A percentile compares a stretch with the other conserved stretches of the same genome.
phyloP scores from a whole-genome alignment of 30 jellyfish, hydroid and myxozoan genomes.

The Hydra vulgaris region DNA sequence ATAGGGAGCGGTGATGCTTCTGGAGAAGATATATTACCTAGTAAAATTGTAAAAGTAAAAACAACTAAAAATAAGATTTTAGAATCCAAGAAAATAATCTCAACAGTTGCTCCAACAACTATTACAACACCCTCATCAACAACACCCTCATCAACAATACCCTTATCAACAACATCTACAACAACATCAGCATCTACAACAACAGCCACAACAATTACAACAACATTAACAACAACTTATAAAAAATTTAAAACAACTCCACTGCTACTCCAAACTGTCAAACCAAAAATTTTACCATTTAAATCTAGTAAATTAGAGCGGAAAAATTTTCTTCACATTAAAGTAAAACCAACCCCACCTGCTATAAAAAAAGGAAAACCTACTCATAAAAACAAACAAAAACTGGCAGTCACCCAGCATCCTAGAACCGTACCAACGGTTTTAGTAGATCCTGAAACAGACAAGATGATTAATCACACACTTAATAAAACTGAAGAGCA shows the following conservation, averaged over 20 bases:
- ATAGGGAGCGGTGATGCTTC: constrained; percentile 18
- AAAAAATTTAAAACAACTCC: neutral
- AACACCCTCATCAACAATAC: constrained; percentile 15
- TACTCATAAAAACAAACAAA: neutral
- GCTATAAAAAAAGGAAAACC: neutral
- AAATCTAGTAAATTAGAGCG: neutral
- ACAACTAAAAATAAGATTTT: constrained; percentile 18
- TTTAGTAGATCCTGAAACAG: constrained; percentile 10
- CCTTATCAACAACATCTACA: neutral
- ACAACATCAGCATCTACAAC: constrained; percentile 2
- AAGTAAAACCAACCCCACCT: neutral
- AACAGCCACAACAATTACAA: neutral
- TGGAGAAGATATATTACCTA: constrained; percentile 8
- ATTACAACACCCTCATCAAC: constrained; percentile 19
- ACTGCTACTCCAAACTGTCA: neutral
- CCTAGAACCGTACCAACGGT: constrained; percentile 8
- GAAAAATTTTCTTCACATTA: neutral
- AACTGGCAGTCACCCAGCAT: neutral
- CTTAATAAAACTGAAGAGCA: neutral
- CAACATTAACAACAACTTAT: constrained; percentile 5
- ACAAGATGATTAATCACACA: neutral
- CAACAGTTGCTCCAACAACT: constrained; percentile 8
- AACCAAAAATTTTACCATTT: neutral
- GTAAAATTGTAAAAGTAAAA: neutral
- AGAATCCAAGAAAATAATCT: constrained; percentile 1